Evolutionary conservation across 2,113 vertebrate genomes (phyloP), one percentile per base, ranked within the genome.

Genomic region (Hyla sarda): DNA sequence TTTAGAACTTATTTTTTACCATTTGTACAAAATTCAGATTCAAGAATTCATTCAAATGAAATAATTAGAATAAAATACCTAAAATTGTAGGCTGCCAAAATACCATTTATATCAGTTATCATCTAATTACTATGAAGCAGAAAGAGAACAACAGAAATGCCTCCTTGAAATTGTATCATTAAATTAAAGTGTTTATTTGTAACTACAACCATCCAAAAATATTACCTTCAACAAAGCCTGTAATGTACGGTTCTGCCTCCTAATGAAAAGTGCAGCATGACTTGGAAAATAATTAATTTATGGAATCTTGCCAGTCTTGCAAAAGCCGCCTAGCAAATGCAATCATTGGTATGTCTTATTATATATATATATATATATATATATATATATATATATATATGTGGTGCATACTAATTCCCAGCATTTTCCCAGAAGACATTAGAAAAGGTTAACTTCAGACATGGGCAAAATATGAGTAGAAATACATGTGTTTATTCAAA

Each of bases 161-260:
- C 65, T 47, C 41, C 75, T 52, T 30, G 37, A n/a, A 80, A 73
- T 37, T 47, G 13, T 72, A 41, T 58, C 65, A 72, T 79, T 80
- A 81, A 78, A 87, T 79, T 37, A 86, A 78, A 86, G 71, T 74
- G 77, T 58, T 58, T 81, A 48, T 72, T 41, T 30, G 48, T 32
- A 34, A 71, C 54, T 79, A 72, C 60, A 86, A 56, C 8, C 60
- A 30, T 71, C 34, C 62, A 79, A 50, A 73, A 85, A 71, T 54
- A 25, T 79, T 45, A 85, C 62, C 56, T 54, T 67, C 45, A 34
- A 54, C 48, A 45, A n/a, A 47, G 37, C 16, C 52, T 14, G 25
- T 76, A 76, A 76, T 47, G 41, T 62, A 19, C 34, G 5, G 60
- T 30, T 69, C 65, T 76, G 34, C 13, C 37, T 69, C 45, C 45